Base-by-base conservation (phyloP, 2,113 vertebrate genomes). In the Ptilorrhoa leucosticta region DNA sequence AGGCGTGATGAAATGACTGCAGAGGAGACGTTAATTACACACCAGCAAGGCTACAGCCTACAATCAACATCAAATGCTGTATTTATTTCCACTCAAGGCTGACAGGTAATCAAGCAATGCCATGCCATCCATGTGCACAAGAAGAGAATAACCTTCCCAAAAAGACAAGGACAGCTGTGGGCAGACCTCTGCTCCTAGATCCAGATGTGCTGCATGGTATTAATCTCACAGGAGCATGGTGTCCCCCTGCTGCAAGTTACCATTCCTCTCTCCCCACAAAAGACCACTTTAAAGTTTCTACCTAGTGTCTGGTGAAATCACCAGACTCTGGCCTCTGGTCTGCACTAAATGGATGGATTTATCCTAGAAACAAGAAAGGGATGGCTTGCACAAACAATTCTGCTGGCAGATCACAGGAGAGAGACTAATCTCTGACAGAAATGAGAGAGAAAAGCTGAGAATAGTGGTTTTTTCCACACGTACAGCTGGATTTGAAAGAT, bases 81-180 rank as follows among this genome's bases (percentile, higher is more conserved):
- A 70, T 72, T 89, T 47, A 54, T 73, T 94, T 66, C 61, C 56
- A 81, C 51, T 78, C 69, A 58, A 81, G 82, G 73, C 30, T 87
- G 84, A 91, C 81, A 89, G 57, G 60, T 68, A 81, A 94, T 54
- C 68, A 91, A 91, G 81, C 31, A 85, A 80, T 65, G 68, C 45
- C 72, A 90, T 21, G 26, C 26, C 37, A 87, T 77, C 50, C 51
- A 58, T 42, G 40, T 31, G 40, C 3, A 12, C 28, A 65, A 22
- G n/a, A 83, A 72, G 71, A 64, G 58, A 92, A 72, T 37, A 86
- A 94, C 50, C 45, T 86, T 53, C 45, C 58, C 50, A 20, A 77
- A 75, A 89, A 64, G 61, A n/a, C 47, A 26, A 18, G 31, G 53
- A 75, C 64, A 81, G 64, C 15, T 51, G 58, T 28, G 54, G 45